phyloP scores from a whole-genome alignment of 2,797 vertebrate genomes.

The Galaxias olidus region DNA sequence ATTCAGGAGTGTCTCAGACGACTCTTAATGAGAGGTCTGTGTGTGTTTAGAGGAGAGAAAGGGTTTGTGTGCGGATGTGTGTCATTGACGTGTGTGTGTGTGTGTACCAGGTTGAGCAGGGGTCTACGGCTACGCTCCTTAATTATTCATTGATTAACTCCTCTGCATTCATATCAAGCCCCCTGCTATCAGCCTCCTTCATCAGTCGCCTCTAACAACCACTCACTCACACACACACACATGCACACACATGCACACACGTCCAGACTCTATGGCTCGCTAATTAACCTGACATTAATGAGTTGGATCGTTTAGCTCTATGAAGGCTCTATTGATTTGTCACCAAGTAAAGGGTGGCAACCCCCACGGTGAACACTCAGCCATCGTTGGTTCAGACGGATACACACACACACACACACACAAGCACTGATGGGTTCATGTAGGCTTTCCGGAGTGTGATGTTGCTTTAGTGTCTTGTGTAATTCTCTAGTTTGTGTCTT shows the following conservation, averaged over 20 bases:
- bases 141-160: slow-evolving; percentile 60
- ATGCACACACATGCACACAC: background rate
- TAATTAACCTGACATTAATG: slow-evolving; percentile 63
- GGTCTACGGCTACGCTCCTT: slow-evolving; percentile 26
- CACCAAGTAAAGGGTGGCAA: slow-evolving; percentile 39
- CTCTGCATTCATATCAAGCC: slow-evolving; percentile 41
- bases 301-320: slow-evolving; percentile 56
- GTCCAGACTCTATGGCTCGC: slow-evolving; percentile 7
- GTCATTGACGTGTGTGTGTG: slow-evolving; percentile 2
- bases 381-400: background rate
- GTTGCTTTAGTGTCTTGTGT: too few species aligned
- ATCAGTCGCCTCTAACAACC: slow-evolving; percentile 26
- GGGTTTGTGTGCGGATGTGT: background rate
- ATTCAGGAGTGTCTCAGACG: slow-evolving; percentile 34
- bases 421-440: background rate
- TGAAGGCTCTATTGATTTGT: slow-evolving; percentile 60
- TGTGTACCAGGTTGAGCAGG: slow-evolving; percentile 21
- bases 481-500: background rate
- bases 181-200: slow-evolving; percentile 22
- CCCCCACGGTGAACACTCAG: slow-evolving; percentile 25
- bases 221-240: background rate
- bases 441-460: too few species aligned
- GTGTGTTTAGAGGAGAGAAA: background rate
- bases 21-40: slow-evolving; percentile 34
- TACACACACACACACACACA: slow-evolving; percentile 13